Evolutionary conservation across 2,113 vertebrate species (phyloP), one percentile per base, ranked within the genome.

Genomic region (Actenoides hombroni): DNA sequence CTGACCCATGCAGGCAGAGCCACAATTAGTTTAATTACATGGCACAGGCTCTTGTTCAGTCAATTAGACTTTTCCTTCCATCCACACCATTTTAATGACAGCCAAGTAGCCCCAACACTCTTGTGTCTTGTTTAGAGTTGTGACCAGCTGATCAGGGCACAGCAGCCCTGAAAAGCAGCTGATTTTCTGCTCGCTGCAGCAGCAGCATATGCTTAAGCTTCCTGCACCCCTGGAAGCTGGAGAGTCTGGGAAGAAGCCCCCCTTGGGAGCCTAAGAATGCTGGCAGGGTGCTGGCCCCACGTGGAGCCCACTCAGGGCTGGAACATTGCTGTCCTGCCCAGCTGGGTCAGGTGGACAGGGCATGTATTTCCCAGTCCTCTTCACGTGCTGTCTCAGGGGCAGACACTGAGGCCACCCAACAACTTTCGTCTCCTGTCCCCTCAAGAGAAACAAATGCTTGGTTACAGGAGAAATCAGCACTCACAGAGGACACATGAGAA

Each of bases 1-100:
- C 59, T 83, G 94, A 93, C 78, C 96, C 74, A 74, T 46, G 77
- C 94, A 97, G 95, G 95, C 96, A 96, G 80, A 85, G 39, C 25
- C 75, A 81, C 82, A 91, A 91, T 95, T 95, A 94, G 80, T 96
- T 91, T 95, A 95, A 95, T 96, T 90, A 92, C 83, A 80, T 4
- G 21, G 79, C 4, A 0, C 77, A 51, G 82, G 86, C 65, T 92
- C 86, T 94, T 95, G 88, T 96, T 97, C 86, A 94, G 88, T 91
- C 96, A 95, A 91, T 97, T 96, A 96, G 86, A 86, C 92, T 80
- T 70, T 73, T 97, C 75, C 83, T 94, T 92, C 84, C 35, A 59
- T 84, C 86, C 95, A 69, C 79, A 83, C 81, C 54, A 93, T 96
- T 94, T 95, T 90, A 94, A 68, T 90, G 93, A 95, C 88, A 97